These are phyloP conservation scores for Chouioia cunea DNA, from an alignment of 2,888 invertebrate genomes.

Conservation along the genomic window DNA sequence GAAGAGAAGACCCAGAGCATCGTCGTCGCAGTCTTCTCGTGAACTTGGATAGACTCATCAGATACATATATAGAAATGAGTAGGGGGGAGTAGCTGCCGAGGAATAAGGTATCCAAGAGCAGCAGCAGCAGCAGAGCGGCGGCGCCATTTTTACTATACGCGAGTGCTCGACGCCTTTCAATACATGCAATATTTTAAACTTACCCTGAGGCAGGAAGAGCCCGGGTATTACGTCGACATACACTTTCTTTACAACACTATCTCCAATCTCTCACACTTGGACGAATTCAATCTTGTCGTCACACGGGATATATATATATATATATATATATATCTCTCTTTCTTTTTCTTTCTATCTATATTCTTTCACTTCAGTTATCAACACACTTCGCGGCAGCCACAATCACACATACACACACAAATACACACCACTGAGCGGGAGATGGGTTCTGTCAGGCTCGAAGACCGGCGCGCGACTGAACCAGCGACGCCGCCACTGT, in stretches of 20 bases:
- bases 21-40: too few relatives aligned
- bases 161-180: conserved; percentile 26
- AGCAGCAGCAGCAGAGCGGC: conserved; percentile 32
- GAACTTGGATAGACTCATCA: background rate
- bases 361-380: background rate
- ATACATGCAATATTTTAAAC: conserved; percentile 42
- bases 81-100: conserved; percentile 5
- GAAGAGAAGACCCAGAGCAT: too few relatives aligned
- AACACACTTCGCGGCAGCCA: background rate
- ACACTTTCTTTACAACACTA: conserved; percentile 10
- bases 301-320: background rate
- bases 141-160: conserved; percentile 64
- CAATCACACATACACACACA: conserved; percentile 49
- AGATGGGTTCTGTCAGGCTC: conserved; percentile 23
- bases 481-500: conserved; percentile 10
- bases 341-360: background rate
- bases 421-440: conserved; percentile 54
- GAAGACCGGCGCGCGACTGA: conserved; percentile 66
- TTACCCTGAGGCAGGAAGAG: conserved; percentile 61
- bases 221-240: conserved; percentile 49
- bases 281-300: background rate
- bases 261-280: background rate
- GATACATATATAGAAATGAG: background rate
- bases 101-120: too few relatives aligned
- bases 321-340: conserved; percentile 4